Base-by-base conservation (phyloP, 2,888 invertebrate genomes). In the Muschampia plurimacula region DNA sequence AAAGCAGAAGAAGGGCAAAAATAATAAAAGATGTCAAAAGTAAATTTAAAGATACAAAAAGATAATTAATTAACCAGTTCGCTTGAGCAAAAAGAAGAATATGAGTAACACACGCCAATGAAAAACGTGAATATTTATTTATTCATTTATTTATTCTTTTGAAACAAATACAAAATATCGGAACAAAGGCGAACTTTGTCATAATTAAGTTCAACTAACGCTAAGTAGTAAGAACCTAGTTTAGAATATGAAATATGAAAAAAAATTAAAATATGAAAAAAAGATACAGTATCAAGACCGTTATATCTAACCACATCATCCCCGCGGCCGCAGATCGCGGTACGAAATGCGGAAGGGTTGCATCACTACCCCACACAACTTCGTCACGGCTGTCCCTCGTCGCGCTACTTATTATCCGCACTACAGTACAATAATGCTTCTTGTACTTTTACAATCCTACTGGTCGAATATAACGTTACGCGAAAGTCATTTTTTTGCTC, bases 351-450 rank as follows among this genome's bases (percentile, higher is more conserved):
- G 85, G 90, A 91, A 91, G 92, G 92, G 92, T 92, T 92, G 90
- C 91, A 88, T 90, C 89, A 89, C 72, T 72, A 72, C 85, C 81
- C 86, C 86, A 86, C 86, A 83, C 80, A 80, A 84, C 85, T 90
- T 89, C 86, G 91, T 84, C 90, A 92, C 89, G 91, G 86, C 86
- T 89, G 89, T 90, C 90, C 87, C 88, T 80, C 71, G 73, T 74
- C 75, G 22, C 44, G 60, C 28, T n/a, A 52, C 13, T 66, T 52
- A 71, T 77, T 75, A 73, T 73, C 74, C 73, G 13, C 52, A 57
- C 41, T 77, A 77, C 76, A 80, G 79, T 67, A 44, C 44, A 85
- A 76, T 66, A 75, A 81, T 44, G 36, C n/a, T 32, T 55, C 46
- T 46, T 67, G 39, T 22, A 9, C 28, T n/a, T 22, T 2, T 3